Evolutionary conservation across 2,888 invertebrate genomes (phyloP).

Genomic region (Neoitamus cyanurus): DNA sequence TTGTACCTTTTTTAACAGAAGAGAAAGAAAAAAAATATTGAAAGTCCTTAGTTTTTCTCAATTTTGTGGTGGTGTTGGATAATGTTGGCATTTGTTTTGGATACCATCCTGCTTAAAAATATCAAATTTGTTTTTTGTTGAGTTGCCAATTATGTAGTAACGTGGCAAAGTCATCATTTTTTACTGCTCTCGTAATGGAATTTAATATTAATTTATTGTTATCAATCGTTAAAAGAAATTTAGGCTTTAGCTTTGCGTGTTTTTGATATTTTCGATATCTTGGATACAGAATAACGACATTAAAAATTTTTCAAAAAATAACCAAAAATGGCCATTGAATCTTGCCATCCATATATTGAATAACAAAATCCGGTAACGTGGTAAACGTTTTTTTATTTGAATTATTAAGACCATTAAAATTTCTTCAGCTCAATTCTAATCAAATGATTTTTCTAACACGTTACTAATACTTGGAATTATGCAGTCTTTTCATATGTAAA

Average conservation of each 20-base stretch:
- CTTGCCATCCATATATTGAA: too few species aligned
- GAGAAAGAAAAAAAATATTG: neutral
- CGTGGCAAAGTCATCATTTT: neutral
- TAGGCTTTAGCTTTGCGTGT: neutral
- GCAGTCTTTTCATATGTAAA: too few species aligned
- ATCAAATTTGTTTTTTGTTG: neutral
- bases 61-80: neutral
- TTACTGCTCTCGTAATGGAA: neutral
- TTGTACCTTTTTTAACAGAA: slow-evolving; percentile 12
- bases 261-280: neutral
- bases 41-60: neutral
- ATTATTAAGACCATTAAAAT: too few species aligned
- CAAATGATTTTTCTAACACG: too few species aligned
- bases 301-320: neutral
- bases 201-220: neutral
- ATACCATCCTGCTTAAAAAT: neutral
- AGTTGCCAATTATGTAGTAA: neutral
- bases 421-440: too few species aligned
- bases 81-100: neutral
- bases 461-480: too few species aligned
- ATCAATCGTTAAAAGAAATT: neutral
- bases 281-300: neutral
- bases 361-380: too few species aligned
- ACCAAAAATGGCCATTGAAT: neutral
- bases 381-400: too few species aligned